A percentile compares a stretch with the other conserved stretches of the same genome.
Conservation (phyloP, 2,888 invertebrate genomes). For the Volucella inflata region DNA sequence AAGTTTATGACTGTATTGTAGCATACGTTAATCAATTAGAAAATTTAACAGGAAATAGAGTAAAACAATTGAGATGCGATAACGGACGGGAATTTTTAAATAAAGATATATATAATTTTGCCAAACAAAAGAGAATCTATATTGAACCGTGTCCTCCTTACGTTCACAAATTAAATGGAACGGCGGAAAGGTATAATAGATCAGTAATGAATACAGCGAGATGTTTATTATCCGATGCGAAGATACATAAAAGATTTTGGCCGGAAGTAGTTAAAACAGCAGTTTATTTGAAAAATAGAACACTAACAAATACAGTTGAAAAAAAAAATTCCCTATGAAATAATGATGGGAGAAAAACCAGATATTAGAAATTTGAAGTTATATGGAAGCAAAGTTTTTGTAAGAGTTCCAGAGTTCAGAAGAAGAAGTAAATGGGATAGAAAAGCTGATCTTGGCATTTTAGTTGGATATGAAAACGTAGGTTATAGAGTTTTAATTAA, state of each 20-base stretch:
- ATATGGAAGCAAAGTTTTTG: background rate
- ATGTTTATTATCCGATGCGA: constrained; percentile 8
- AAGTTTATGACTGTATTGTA: constrained; percentile 5
- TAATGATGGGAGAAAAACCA: no score
- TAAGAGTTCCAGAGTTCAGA: no score
- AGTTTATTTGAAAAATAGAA: constrained; percentile 18
- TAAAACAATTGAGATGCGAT: constrained; percentile 7
- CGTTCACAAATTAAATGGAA: no score
- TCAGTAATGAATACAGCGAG: constrained; percentile 19
- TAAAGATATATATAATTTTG: constrained; percentile 6
- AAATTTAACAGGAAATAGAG: constrained; percentile 18
- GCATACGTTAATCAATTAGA: constrained; percentile 20
- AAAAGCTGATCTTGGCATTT: background rate
- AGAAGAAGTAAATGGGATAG: background rate
- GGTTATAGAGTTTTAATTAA: no score
- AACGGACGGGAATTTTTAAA: no score
- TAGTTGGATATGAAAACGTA: background rate
- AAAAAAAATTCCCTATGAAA: no score
- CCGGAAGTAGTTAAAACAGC: constrained; percentile 10
- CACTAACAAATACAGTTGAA: no score
- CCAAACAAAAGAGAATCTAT: constrained; percentile 8
- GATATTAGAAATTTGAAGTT: no score
- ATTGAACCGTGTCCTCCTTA: constrained; percentile 11
- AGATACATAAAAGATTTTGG: constrained; percentile 10
- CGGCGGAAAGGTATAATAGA: constrained; percentile 8